A percentile compares a stretch with the other conserved stretches of the same genome.
Conservation (phyloP, 1,140 invertebrate species). For the Macrotrachela quadricornifera region DNA sequence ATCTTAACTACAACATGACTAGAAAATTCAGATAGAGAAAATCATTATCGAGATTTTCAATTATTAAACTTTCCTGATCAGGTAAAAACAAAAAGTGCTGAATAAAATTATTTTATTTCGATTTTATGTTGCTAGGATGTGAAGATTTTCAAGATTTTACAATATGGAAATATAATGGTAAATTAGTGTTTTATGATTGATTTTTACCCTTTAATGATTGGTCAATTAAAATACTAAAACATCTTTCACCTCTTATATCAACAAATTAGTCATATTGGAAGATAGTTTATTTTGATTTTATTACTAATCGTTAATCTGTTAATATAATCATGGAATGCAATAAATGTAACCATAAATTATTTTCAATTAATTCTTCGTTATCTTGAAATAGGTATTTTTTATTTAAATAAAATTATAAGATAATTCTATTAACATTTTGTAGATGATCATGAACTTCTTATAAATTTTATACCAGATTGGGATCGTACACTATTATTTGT, state of each 20-base stretch:
- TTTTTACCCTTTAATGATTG: slow-evolving; percentile 43
- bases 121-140: no score
- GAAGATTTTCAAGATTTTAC: slow-evolving; percentile 54
- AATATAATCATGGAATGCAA: slow-evolving; percentile 44
- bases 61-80: slow-evolving; percentile 55
- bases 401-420: not conserved
- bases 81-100: not conserved
- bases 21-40: slow-evolving; percentile 61
- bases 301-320: slow-evolving; percentile 8
- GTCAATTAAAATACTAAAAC: slow-evolving; percentile 44
- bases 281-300: slow-evolving; percentile 17
- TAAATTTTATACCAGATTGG: slow-evolving; percentile 70
- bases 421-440: slow-evolving; percentile 6
- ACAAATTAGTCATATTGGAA: slow-evolving; percentile 53
- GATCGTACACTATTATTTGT: slow-evolving; percentile 61
- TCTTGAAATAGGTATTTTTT: slow-evolving; percentile 37
- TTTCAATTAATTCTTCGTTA: slow-evolving; percentile 49
- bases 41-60: slow-evolving; percentile 51
- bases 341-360: slow-evolving; percentile 56
- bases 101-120: not conserved
- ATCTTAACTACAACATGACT: slow-evolving; percentile 43
- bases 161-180: slow-evolving; percentile 45
- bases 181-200: slow-evolving; percentile 53
- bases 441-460: slow-evolving; percentile 41
- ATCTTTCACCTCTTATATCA: slow-evolving; percentile 38